Evolutionary conservation across 2,797 vertebrate genomes (phyloP).

Genomic region (Paguma larvata): DNA sequence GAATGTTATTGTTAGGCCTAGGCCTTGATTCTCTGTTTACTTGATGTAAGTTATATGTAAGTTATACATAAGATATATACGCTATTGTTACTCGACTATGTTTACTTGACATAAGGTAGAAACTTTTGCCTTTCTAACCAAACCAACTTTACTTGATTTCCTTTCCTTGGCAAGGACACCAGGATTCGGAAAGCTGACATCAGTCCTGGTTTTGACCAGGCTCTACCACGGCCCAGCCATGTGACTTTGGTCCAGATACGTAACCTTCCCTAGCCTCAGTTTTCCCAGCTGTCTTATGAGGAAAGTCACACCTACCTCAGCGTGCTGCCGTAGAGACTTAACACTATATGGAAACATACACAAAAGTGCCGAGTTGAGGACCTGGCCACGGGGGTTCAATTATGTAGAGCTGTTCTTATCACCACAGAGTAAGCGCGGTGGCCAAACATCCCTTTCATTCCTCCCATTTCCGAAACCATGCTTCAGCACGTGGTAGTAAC

Average conservation of each 20-base stretch:
- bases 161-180: not conserved
- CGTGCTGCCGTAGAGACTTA: not conserved
- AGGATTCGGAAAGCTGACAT: not conserved
- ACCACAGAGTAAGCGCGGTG: accelerated
- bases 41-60: not conserved
- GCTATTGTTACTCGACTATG: not conserved
- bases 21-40: too few relatives aligned
- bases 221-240: accelerated
- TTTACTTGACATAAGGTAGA: not conserved
- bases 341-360: not conserved
- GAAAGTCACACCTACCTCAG: not conserved
- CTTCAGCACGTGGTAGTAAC: accelerated
- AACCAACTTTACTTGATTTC: not conserved
- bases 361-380: not conserved
- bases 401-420: accelerated
- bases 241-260: not conserved
- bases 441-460: not conserved
- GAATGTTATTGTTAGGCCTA: not conserved
- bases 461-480: not conserved
- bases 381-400: not conserved
- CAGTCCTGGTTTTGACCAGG: not conserved
- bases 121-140: not conserved
- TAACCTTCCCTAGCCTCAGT: not conserved
- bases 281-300: not conserved
- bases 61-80: too few relatives aligned